Base-by-base conservation (phyloP, 53 echinoderm and acorn worm genomes). In the Echinarachnius parma region DNA sequence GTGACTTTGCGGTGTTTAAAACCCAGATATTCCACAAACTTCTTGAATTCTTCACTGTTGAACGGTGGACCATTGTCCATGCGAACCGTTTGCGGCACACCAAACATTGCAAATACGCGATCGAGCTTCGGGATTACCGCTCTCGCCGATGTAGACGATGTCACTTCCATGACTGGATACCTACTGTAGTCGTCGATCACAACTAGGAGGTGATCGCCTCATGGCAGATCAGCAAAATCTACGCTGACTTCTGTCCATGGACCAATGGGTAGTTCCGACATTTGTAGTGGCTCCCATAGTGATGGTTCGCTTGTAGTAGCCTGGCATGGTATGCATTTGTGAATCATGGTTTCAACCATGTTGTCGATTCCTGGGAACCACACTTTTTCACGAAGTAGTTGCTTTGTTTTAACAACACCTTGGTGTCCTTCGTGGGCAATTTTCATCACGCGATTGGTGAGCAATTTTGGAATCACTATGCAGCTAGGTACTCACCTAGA, bases 41-140 rank as follows among this genome's bases (percentile, higher is more conserved):
- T 13, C 28, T 48, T 34, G 61, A 84, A 89, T 67, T 89, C 81
- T 14, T 35, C 31, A 30, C 86, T 76, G 45, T 80, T 75, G 45
- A 86, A 86, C 18, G 76, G 91, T 19, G 91, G 86, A 5, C 91
- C 86, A 50, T 90, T 90, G 37, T 90, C 86, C 0, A 75, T 79
- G 29, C 80, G 59, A 21, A 90, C 76, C 2, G 65, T 57, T 11
- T 79, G 16, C 7, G 85, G 86, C 2, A 82, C 59, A 21, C 86
- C 86, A 46, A 75, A 87, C 26, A 64, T 69, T 9, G 91, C 52
- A 48, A 91, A 91, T 10, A 91, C 80, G 3, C 54, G 42, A 61
- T 86, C 91, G 5, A 92, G 48, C 48, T 79, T 69, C 4, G 75
- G 92, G 10, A 84, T 80, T 0, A 81, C 81, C 15, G 57, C 31